Evolutionary conservation across 1,140 invertebrate species (phyloP).

Genomic region (Drosophila saltans): DNA sequence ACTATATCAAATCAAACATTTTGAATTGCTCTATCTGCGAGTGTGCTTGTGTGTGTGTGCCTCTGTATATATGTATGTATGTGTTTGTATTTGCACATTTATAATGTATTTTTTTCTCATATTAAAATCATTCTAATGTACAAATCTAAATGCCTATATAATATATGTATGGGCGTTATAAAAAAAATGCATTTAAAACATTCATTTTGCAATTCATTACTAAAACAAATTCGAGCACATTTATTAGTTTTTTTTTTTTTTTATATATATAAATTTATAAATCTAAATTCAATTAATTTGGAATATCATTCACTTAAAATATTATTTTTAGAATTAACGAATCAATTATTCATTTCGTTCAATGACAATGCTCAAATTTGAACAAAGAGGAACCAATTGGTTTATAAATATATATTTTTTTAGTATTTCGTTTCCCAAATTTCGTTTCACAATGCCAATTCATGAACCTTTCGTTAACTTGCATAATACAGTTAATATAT

Average conservation of each 20-base stretch:
- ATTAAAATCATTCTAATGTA: slow-evolving; percentile 64
- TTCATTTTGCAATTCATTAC: slow-evolving; percentile 39
- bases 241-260: slow-evolving; percentile 22
- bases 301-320: slow-evolving; percentile 1
- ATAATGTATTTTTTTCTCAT: slow-evolving; percentile 69
- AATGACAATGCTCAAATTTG: background rate
- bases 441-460: slow-evolving; percentile 52
- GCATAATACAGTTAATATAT: background rate
- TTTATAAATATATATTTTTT: slow-evolving; percentile 23
- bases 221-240: slow-evolving; percentile 65
- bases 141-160: slow-evolving; percentile 24
- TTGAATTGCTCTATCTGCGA: slow-evolving; percentile 62
- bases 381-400: slow-evolving; percentile 5
- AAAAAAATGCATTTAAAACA: slow-evolving; percentile 65
- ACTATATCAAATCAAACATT: slow-evolving; percentile 42
- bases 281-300: slow-evolving; percentile 3
- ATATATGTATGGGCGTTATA: slow-evolving; percentile 56
- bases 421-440: slow-evolving; percentile 62
- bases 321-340: slow-evolving; percentile 10
- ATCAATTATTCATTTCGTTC: slow-evolving; percentile 1
- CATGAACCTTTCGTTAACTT: slow-evolving; percentile 9
- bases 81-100: slow-evolving; percentile 23
- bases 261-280: slow-evolving; percentile 24
- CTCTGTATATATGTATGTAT: slow-evolving; percentile 13
- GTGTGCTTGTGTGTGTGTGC: slow-evolving; percentile 21